Conservation (phyloP, 2,113 vertebrate species). For the Semnornis frantzii region DNA sequence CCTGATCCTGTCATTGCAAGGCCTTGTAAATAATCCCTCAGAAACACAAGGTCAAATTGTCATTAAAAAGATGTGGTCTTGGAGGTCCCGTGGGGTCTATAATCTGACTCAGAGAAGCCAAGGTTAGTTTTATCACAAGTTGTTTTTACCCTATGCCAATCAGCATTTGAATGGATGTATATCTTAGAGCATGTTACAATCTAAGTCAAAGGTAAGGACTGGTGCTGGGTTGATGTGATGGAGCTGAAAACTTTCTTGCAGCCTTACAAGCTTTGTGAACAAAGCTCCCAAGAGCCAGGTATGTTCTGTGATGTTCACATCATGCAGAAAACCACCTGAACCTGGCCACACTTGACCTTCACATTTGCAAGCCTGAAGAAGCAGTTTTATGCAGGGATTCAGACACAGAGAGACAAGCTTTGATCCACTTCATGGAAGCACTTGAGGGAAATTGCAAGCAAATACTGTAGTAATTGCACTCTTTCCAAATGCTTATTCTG, state of each 20-base stretch:
- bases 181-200: neutral
- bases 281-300: neutral
- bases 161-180: neutral
- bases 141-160: neutral
- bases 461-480: constrained; percentile 16
- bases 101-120: neutral
- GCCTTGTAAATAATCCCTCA: no score
- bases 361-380: neutral
- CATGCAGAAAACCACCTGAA: neutral
- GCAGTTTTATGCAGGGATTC: neutral
- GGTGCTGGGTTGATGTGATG: neutral
- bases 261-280: neutral
- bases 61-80: no score
- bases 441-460: neutral
- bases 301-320: neutral
- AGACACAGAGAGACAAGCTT: neutral
- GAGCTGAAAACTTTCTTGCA: neutral
- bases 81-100: neutral
- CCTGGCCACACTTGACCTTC: neutral
- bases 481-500: constrained; percentile 27
- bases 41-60: no score
- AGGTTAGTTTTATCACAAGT: neutral
- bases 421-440: neutral
- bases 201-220: neutral
- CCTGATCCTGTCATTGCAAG: no score